Base-by-base conservation (phyloP, 2,797 vertebrate species). In the Gymnothorax javanicus region DNA sequence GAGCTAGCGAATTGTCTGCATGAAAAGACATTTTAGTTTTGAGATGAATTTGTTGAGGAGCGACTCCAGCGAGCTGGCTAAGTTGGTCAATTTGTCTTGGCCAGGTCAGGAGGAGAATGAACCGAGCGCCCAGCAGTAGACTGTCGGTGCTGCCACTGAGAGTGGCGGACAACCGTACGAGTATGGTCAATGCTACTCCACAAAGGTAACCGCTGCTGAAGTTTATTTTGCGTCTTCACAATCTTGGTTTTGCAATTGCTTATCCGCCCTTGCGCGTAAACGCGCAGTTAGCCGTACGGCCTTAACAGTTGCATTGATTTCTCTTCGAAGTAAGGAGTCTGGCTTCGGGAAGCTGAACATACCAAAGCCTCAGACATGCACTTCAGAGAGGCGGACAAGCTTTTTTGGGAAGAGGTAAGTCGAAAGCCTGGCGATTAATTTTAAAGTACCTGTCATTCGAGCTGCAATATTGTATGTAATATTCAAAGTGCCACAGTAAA, bases 371-470 rank as follows among this genome's bases (percentile, higher is more conserved):
- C 94, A 95, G 56, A 94, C 97, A 79, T 95, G 89, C 87, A 96
- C 94, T 15, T 97, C 96, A 11, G 98, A 99, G 89, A 97, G 95
- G 88, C 95, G 97, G 94, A 96, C 96, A 89, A 98, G 97, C 91
- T 96, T 97, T 89, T 98, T 98, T 92, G 96, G 97, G 59, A 97
- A 94, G 93, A 96, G 96, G 96, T 97, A 94, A 91, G 87, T 77
- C 20, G 3, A 23, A 79, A 27, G 23, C 8, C 7, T 43, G 6
- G 8, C 60, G 8, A 69, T 17, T 25, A 58, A 25, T 27, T 6
- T n/a, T 59, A 9, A 17, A 54, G 7, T 54, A 11, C 25, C 13
- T 54, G 33, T 43, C 33, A 2, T 43, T 43, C 33, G 2, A 43
- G 33, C 33, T 43, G 33, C 33, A 1, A 43, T 43, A 43, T 2